Evolutionary conservation across 2,797 vertebrate genomes (phyloP).

Genomic region (Micropoecilia bifurca): DNA sequence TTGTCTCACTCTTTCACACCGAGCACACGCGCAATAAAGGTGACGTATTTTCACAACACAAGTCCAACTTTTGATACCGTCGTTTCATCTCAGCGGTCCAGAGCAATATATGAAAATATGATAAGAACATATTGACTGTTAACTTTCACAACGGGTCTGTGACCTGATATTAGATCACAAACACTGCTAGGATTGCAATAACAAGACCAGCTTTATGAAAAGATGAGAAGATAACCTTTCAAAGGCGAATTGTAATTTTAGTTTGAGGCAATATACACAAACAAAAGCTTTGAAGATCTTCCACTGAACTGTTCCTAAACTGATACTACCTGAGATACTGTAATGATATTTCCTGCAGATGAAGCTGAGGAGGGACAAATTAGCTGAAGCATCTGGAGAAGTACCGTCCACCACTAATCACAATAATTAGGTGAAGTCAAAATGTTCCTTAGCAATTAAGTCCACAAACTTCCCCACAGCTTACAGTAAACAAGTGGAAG

Average conservation of each 20-base stretch:
- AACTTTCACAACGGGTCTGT: slow-evolving; percentile 54
- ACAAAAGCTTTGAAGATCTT: slow-evolving; percentile 49
- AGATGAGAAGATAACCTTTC: slow-evolving; percentile 71
- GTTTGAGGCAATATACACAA: slow-evolving; percentile 61
- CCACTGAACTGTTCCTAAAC: slow-evolving; percentile 33
- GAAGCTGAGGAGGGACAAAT: not conserved
- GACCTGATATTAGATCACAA: slow-evolving; percentile 54
- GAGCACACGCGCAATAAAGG: slow-evolving; percentile 23
- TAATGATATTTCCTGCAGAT: not conserved
- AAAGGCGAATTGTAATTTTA: slow-evolving; percentile 55
- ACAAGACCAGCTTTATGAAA: slow-evolving; percentile 70
- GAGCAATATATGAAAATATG: slow-evolving; percentile 67
- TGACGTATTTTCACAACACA: slow-evolving; percentile 44
- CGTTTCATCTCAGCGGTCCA: slow-evolving; percentile 50
- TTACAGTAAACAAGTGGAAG: not conserved
- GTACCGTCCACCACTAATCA: not conserved
- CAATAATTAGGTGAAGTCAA: not conserved
- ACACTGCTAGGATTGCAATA: slow-evolving; percentile 56
- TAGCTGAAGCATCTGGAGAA: not conserved
- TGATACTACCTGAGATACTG: not conserved
- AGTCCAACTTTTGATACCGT: slow-evolving; percentile 42
- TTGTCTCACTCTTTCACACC: slow-evolving; percentile 29
- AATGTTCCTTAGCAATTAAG: not conserved
- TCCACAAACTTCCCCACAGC: not conserved
- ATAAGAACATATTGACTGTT: slow-evolving; percentile 64